A percentile compares a stretch with the other conserved stretches of the same genome.
Evolutionary conservation across 2,113 vertebrate genomes (phyloP).

Genomic region (Rhadina sibilatrix): DNA sequence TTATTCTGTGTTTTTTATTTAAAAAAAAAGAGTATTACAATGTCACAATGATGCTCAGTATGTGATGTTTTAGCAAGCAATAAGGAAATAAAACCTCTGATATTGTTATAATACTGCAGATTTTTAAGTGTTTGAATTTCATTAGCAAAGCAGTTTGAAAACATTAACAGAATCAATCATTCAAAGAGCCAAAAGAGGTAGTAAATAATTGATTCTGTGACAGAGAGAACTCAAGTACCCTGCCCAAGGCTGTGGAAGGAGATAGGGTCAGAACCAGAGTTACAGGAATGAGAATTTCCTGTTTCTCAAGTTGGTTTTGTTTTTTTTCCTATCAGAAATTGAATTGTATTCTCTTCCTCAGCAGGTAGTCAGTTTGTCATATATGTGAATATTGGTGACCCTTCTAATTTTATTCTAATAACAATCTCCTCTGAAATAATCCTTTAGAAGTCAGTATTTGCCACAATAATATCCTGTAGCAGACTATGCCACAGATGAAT

Average conservation of each 20-base stretch:
- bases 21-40: neutral
- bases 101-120: neutral
- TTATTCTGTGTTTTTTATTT: neutral
- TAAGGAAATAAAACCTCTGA: neutral
- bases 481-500: neutral
- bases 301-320: fast-evolving
- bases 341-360: neutral
- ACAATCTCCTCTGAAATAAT: neutral
- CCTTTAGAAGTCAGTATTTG: neutral
- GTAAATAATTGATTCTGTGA: neutral
- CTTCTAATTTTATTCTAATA: neutral
- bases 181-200: neutral
- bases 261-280: neutral
- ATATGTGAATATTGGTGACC: neutral
- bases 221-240: neutral
- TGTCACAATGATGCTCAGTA: neutral
- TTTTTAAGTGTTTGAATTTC: neutral
- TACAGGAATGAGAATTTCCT: neutral
- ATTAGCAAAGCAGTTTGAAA: neutral
- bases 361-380: neutral
- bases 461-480: neutral
- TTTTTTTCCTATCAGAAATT: neutral
- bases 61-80: neutral
- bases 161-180: neutral
- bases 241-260: neutral